Evolutionary conservation across 1,140 invertebrate genomes (phyloP).

Genomic region (Ptiloglossa arizonensis): DNA sequence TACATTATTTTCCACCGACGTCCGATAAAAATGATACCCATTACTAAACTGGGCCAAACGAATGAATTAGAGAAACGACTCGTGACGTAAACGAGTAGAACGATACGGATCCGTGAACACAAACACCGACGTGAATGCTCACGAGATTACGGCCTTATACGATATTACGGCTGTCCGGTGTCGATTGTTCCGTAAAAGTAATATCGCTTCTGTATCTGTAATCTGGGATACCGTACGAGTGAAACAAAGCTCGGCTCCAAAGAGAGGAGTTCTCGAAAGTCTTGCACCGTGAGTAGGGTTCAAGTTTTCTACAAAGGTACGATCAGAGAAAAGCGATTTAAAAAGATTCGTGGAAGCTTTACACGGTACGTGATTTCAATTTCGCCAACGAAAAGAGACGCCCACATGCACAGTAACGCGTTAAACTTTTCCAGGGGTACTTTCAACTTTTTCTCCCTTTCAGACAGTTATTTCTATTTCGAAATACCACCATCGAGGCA

Average conservation of each 20-base stretch:
- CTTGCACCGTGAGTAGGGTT: background rate
- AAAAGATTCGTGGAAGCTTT: slow-evolving; percentile 24
- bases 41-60: too few relatives aligned
- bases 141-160: too few relatives aligned
- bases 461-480: slow-evolving; percentile 20
- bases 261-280: background rate
- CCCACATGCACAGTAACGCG: background rate
- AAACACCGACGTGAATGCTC: too few relatives aligned
- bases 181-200: background rate
- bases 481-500: background rate
- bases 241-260: background rate
- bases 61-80: too few relatives aligned
- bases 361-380: slow-evolving; percentile 28
- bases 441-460: slow-evolving; percentile 16
- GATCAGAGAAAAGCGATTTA: slow-evolving; percentile 11
- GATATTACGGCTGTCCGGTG: background rate
- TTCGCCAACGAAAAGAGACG: slow-evolving; percentile 22
- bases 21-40: too few relatives aligned
- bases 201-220: background rate
- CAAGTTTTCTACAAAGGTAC: background rate
- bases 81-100: too few relatives aligned
- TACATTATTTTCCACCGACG: too few relatives aligned
- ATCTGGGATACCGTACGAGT: background rate
- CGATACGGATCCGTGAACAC: too few relatives aligned
- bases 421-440: slow-evolving; percentile 32